Conservation (phyloP, 30 jellyfish, hydroid and myxozoan genomes). For the Aurelia sp. region DNA sequence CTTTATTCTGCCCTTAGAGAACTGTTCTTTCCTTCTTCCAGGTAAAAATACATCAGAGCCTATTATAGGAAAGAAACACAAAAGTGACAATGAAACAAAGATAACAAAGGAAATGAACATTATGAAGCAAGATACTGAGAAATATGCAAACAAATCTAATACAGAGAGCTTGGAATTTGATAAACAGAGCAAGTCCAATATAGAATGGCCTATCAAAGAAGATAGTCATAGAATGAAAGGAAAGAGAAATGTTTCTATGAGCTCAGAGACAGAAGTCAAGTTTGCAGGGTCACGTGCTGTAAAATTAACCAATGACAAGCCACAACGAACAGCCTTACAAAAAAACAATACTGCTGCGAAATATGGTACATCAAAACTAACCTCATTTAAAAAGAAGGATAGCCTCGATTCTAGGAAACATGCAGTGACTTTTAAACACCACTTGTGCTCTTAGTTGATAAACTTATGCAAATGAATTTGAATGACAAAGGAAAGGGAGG, state of each 20-base stretch:
- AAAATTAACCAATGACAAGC: conserved; percentile 5
- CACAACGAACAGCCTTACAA: neutral
- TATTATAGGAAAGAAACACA: neutral
- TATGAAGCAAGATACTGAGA: no score
- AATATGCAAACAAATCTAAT: no score
- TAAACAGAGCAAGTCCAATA: no score
- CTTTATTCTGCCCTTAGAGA: no score
- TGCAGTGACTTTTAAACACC: conserved; percentile 10
- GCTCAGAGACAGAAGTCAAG: neutral
- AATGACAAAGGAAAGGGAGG: no score
- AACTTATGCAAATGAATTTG: no score
- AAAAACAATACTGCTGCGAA: neutral
- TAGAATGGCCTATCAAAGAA: no score
- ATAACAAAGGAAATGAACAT: neutral
- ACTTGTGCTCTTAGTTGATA: neutral
- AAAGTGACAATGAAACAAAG: neutral
- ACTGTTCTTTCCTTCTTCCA: neutral
- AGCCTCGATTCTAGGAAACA: neutral
- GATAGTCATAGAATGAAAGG: no score
- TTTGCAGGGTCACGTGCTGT: conserved; percentile 9
- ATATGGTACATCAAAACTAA: neutral
- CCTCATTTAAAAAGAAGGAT: neutral
- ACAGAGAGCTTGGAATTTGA: no score
- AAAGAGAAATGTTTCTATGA: neutral
- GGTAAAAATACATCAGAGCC: neutral